These are phyloP conservation scores for Whitmania pigra DNA, from an alignment of 1,140 invertebrate species.

Conservation along the genomic window DNA sequence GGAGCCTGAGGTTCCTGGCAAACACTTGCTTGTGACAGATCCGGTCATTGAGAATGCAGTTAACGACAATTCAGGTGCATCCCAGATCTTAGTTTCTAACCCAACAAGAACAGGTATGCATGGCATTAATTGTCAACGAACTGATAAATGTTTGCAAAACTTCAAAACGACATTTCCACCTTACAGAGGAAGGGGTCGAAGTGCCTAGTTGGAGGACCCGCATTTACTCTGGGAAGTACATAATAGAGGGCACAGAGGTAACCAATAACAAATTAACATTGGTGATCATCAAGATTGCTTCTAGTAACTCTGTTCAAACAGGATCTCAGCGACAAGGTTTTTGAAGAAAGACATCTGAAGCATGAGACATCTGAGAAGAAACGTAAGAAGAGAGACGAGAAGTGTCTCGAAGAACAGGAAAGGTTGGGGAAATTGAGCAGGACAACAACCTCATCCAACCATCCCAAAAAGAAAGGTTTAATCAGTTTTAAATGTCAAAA, in stretches of 20 bases:
- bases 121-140: too few species aligned
- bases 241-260: conserved; percentile 3
- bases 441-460: not conserved
- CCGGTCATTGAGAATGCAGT: too few species aligned
- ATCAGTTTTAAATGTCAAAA: not conserved
- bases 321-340: conserved; percentile 12
- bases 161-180: too few species aligned
- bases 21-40: too few species aligned
- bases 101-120: too few species aligned
- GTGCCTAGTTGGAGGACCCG: conserved; percentile 1
- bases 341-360: not conserved
- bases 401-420: conserved; percentile 4
- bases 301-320: not conserved
- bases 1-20: too few species aligned
- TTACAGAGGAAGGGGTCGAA: not conserved
- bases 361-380: conserved; percentile 1
- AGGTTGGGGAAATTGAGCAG: not conserved
- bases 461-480: not conserved
- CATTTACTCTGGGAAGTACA: not conserved
- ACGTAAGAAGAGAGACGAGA: conserved; percentile 8
- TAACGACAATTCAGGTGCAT: too few species aligned
- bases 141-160: too few species aligned
- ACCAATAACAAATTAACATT: not conserved
- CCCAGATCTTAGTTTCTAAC: too few species aligned
- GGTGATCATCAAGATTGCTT: not conserved